Percentiles rank a stretch among this genome's conserved stretches.
These are phyloP conservation scores for Aphelenchoides bicaudatus DNA, from an alignment of 2,888 invertebrate species.

Conservation along the genomic window DNA sequence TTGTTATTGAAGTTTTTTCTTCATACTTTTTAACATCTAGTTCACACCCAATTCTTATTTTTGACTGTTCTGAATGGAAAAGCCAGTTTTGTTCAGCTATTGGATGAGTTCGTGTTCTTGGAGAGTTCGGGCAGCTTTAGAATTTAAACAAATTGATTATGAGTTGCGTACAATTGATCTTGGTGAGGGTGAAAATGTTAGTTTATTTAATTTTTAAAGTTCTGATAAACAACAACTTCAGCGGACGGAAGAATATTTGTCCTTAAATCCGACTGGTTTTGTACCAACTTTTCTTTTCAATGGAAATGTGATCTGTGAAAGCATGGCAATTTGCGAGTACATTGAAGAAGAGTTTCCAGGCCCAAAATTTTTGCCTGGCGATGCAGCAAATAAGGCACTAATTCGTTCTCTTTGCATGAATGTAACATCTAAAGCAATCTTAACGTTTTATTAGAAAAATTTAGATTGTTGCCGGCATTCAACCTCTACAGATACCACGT, in stretches of 20 bases:
- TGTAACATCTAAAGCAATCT: slow-evolving; percentile 33
- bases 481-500: slow-evolving; percentile 37
- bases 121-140: slow-evolving; percentile 86
- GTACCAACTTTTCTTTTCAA: slow-evolving; percentile 78
- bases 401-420: slow-evolving; percentile 65
- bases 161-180: slow-evolving; percentile 66
- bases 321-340: slow-evolving; percentile 83
- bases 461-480: slow-evolving; percentile 35
- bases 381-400: slow-evolving; percentile 79
- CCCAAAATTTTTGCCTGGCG: slow-evolving; percentile 65
- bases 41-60: too few relatives aligned
- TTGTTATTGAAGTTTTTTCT: too few relatives aligned
- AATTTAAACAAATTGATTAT: slow-evolving; percentile 88
- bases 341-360: slow-evolving; percentile 8
- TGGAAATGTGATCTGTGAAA: slow-evolving; percentile 68
- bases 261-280: slow-evolving; percentile 86
- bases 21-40: too few relatives aligned
- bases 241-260: slow-evolving; percentile 67
- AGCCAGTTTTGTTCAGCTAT: too few relatives aligned
- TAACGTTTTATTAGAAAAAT: slow-evolving; percentile 11
- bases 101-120: too few relatives aligned
- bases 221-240: too few relatives aligned
- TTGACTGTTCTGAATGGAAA: too few relatives aligned
- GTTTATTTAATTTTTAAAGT: too few relatives aligned
- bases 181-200: background rate